These are phyloP conservation scores for Diplogasteroides magnus DNA, from an alignment of 1,140 invertebrate genomes.

Conservation along the genomic window DNA sequence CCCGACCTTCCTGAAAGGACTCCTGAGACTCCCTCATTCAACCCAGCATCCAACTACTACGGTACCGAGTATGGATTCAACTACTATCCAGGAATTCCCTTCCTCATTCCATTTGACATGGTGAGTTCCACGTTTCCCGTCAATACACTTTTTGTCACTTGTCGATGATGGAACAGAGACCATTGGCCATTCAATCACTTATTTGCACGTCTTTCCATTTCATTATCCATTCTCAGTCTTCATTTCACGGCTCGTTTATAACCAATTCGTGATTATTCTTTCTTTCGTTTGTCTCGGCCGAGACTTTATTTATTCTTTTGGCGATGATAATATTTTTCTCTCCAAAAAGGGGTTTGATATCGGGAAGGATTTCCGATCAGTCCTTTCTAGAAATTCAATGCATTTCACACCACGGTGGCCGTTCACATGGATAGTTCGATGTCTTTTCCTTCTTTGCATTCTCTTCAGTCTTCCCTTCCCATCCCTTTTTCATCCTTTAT, in stretches of 20 bases:
- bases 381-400: no score
- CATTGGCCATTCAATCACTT: neutral
- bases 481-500: no score
- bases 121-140: no score
- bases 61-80: neutral
- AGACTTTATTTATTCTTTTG: neutral
- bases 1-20: neutral
- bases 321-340: neutral
- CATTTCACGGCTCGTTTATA: neutral
- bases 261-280: no score
- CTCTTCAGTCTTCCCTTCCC: no score
- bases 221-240: neutral
- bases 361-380: neutral
- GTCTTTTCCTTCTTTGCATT: neutral
- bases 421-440: no score
- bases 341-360: no score
- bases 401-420: no score
- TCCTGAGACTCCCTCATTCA: neutral
- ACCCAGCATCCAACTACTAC: neutral
- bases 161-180: neutral
- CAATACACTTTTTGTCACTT: neutral
- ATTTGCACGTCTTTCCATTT: neutral
- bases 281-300: neutral
- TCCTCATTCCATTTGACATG: neutral
- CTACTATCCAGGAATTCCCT: neutral